Conservation (phyloP, 2,888 invertebrate species). For the Cybosia mesomella region DNA sequence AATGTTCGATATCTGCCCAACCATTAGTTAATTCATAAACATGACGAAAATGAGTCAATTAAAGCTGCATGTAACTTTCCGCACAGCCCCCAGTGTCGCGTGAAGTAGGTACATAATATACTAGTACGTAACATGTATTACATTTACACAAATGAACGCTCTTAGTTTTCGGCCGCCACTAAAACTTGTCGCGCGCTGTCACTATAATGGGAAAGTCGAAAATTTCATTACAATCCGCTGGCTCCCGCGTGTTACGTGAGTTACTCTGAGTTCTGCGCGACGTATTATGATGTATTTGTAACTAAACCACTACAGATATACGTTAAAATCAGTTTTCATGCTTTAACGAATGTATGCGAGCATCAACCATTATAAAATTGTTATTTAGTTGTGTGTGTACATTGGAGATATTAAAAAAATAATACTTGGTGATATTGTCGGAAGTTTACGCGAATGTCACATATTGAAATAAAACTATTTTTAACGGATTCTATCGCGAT, state of each 20-base stretch:
- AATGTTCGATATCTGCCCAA: background rate
- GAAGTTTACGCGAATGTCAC: too few species aligned
- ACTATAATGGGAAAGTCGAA: slow-evolving; percentile 37
- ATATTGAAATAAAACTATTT: too few species aligned
- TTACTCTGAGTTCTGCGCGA: slow-evolving; percentile 25
- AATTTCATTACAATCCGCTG: slow-evolving; percentile 43
- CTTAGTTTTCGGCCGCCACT: slow-evolving; percentile 28
- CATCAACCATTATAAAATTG: background rate
- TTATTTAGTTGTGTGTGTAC: too few species aligned
- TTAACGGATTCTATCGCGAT: too few species aligned
- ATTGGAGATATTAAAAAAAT: too few species aligned
- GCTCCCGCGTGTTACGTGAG: slow-evolving; percentile 27
- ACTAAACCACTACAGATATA: slow-evolving; percentile 6
- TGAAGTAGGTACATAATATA: slow-evolving; percentile 9
- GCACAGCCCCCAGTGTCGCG: background rate
- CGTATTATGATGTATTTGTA: slow-evolving; percentile 28
- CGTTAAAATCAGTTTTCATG: background rate
- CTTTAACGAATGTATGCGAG: background rate
- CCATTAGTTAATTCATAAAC: background rate
- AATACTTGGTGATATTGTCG: too few species aligned
- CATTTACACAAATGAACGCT: slow-evolving; percentile 27
- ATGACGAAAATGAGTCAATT: too few species aligned
- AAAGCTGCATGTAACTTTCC: background rate
- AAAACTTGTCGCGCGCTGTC: slow-evolving; percentile 32
- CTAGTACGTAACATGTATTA: slow-evolving; percentile 8